Percentiles rank a stretch among this genome's conserved stretches.
These are phyloP conservation scores for Lepidocyrtinus sp. DNA, from an alignment of 2,888 invertebrate species.

Conservation along the genomic window DNA sequence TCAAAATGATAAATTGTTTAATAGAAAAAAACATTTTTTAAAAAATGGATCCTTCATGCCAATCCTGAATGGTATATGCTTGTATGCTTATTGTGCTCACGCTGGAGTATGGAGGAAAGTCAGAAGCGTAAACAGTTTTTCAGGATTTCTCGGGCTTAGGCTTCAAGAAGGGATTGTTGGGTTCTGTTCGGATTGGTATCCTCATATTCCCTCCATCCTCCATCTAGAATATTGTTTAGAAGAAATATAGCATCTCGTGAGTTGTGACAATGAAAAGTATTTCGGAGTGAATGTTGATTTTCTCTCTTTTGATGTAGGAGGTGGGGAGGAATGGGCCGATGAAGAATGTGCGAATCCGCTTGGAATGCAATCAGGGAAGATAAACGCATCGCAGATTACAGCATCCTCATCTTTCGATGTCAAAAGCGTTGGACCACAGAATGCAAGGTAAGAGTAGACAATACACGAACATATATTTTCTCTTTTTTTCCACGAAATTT, in stretches of 20 bases:
- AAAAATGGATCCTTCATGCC: constrained; percentile 33
- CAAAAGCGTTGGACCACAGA: constrained; percentile 89
- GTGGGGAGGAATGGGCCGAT: constrained; percentile 71
- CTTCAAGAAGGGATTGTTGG: no score
- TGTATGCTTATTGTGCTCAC: no score
- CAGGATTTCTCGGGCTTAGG: not conserved
- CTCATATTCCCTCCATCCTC: constrained; percentile 21
- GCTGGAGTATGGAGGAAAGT: constrained; percentile 32
- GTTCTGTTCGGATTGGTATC: no score
- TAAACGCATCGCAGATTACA: constrained; percentile 87
- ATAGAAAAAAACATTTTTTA: constrained; percentile 50
- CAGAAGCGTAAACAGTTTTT: constrained; percentile 8
- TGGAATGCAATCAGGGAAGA: constrained; percentile 90
- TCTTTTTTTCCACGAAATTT: constrained; percentile 15
- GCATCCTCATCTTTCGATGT: constrained; percentile 90
- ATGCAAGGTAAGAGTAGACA: constrained; percentile 86
- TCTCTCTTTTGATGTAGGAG: constrained; percentile 51
- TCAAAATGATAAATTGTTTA: constrained; percentile 54
- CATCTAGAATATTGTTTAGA: not conserved
- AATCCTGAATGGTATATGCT: constrained; percentile 29
- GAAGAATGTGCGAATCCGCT: constrained; percentile 83
- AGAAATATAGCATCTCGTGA: not conserved
- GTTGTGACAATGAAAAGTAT: constrained; percentile 28
- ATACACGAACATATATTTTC: no score
- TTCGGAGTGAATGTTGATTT: constrained; percentile 40